A percentile compares a stretch with the other conserved stretches of the same genome.
Conservation (phyloP, 2,113 vertebrate genomes). For the Machaerirhynchus nigripectus region DNA sequence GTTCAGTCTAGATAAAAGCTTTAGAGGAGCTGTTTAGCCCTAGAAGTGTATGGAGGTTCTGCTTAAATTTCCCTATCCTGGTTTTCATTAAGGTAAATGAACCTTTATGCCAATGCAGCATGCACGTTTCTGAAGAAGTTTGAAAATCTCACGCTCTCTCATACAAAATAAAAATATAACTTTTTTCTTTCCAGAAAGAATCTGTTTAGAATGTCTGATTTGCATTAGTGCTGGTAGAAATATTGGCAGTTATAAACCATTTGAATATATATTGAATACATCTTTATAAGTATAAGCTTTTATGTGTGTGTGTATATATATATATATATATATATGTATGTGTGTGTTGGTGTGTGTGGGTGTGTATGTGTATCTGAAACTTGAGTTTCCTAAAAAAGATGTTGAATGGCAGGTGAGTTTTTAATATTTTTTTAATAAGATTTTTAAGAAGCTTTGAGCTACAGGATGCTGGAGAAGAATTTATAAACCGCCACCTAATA, state of each 20-base stretch:
- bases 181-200: slow-evolving; percentile 15
- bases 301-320: too few species aligned
- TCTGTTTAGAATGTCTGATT: slow-evolving; percentile 22
- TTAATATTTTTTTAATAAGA: neutral
- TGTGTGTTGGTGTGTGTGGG: too few species aligned
- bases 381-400: slow-evolving; percentile 20
- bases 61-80: slow-evolving; percentile 19
- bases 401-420: slow-evolving; percentile 34
- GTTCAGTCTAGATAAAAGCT: slow-evolving; percentile 56
- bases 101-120: neutral
- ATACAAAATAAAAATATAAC: neutral
- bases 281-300: neutral
- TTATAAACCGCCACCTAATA: neutral
- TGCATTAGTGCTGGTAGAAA: slow-evolving; percentile 9
- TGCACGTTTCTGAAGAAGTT: neutral
- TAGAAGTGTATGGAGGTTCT: neutral
- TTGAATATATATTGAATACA: neutral
- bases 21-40: slow-evolving; percentile 6
- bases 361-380: neutral
- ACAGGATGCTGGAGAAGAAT: neutral
- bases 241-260: neutral
- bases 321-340: neutral
- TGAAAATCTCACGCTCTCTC: neutral
- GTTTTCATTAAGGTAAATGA: slow-evolving; percentile 48
- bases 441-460: slow-evolving; percentile 24